A percentile compares a stretch with the other conserved stretches of the same genome.
Evolutionary conservation across 2,888 invertebrate species (phyloP).

Genomic region (Andrena haemorrhoa): DNA sequence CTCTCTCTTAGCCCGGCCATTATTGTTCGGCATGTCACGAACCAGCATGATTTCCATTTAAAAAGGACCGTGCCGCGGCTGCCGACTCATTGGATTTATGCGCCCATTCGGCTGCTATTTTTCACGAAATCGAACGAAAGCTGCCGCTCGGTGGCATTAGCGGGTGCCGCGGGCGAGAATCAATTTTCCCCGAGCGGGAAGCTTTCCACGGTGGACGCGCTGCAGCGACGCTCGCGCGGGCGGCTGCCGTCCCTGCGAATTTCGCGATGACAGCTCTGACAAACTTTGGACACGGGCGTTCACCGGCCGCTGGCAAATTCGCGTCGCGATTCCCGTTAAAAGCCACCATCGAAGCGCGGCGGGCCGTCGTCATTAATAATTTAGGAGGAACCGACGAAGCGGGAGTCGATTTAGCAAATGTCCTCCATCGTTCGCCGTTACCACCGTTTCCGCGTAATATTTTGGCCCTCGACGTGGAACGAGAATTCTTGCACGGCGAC

Average conservation of each 20-base stretch:
- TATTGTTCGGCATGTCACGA: constrained; percentile 47
- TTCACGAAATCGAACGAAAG: constrained; percentile 14
- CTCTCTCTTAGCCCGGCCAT: constrained; percentile 6
- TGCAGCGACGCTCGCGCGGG: too few species aligned
- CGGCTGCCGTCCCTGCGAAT: background rate
- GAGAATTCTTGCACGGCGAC: constrained; percentile 1
- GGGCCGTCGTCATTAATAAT: constrained; percentile 35
- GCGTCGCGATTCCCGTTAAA: background rate
- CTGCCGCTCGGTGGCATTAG: background rate
- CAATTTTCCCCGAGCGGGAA: constrained; percentile 29
- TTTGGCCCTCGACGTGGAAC: background rate
- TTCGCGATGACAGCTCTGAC: background rate
- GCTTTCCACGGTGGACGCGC: constrained; percentile 13
- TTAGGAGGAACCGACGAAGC: background rate
- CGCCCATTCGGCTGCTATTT: constrained; percentile 34
- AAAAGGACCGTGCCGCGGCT: constrained; percentile 52
- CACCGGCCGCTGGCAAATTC: too few species aligned
- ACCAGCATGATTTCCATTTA: constrained; percentile 57
- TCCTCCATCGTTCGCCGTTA: background rate
- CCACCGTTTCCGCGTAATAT: background rate
- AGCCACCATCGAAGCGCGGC: background rate
- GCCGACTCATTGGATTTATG: constrained; percentile 50
- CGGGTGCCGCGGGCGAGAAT: constrained; percentile 9
- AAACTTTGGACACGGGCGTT: background rate
- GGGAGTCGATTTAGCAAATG: constrained; percentile 10